Evolutionary conservation across 2,888 invertebrate genomes (phyloP).

Genomic region (Epirrhoe tristata): DNA sequence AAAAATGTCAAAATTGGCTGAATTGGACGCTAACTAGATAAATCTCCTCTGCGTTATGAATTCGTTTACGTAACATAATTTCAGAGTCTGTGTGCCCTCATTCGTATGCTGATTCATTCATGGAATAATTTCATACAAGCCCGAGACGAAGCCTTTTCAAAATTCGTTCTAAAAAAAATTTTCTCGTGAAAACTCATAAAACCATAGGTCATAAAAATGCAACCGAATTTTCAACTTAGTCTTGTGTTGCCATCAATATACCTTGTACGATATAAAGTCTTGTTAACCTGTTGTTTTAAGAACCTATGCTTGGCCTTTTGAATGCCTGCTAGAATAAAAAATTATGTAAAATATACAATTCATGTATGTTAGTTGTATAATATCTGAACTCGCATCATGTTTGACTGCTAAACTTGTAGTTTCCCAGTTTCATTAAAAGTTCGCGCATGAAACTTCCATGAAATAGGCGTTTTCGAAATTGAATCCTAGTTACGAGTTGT

Average conservation of each 20-base stretch:
- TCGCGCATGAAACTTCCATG: not conserved
- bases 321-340: too few relatives aligned
- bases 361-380: too few relatives aligned
- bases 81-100: not conserved
- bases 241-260: not conserved
- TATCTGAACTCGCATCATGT: too few relatives aligned
- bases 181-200: not conserved
- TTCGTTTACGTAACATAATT: not conserved
- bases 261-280: too few relatives aligned
- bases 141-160: not conserved
- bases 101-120: conserved; percentile 18
- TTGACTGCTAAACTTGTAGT: not conserved
- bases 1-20: not conserved
- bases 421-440: not conserved
- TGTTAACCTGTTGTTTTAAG: too few relatives aligned
- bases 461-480: not conserved
- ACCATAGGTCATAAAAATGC: conserved; percentile 10
- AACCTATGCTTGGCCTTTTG: too few relatives aligned
- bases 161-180: not conserved
- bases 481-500: not conserved
- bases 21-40: not conserved
- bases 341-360: too few relatives aligned
- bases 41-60: not conserved
- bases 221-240: conserved; percentile 8
- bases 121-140: conserved; percentile 16